Percentiles rank a stretch among this genome's conserved stretches.
These are phyloP conservation scores for Sialis fuliginosa DNA, from an alignment of 2,888 invertebrate genomes.

Conservation along the genomic window DNA sequence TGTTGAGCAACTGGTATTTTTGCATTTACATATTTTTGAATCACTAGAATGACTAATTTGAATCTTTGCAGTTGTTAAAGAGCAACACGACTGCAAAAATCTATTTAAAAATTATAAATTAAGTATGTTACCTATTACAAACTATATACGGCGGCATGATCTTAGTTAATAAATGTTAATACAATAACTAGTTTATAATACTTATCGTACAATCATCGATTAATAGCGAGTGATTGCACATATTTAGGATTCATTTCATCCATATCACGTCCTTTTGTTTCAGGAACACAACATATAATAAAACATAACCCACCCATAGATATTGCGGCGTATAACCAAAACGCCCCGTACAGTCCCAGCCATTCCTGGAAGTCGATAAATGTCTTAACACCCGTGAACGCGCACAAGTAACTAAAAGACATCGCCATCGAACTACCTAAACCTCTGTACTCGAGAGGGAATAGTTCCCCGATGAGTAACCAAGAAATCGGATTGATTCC, in stretches of 20 bases:
- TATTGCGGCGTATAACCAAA: constrained; percentile 74
- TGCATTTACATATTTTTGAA: too few species aligned
- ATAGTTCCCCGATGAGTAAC: constrained; percentile 66
- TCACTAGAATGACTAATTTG: too few species aligned
- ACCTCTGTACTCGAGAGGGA: constrained; percentile 70
- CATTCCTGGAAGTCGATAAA: constrained; percentile 66
- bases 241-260: constrained; percentile 71
- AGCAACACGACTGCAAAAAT: too few species aligned
- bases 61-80: too few species aligned
- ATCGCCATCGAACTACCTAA: constrained; percentile 75
- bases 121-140: too few species aligned
- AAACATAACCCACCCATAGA: constrained; percentile 69
- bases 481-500: constrained; percentile 81
- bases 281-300: constrained; percentile 72
- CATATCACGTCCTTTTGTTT: constrained; percentile 78
- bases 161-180: too few species aligned
- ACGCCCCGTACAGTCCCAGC: constrained; percentile 65
- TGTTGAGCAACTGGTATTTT: too few species aligned
- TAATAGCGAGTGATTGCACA: constrained; percentile 33
- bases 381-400: constrained; percentile 72
- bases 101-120: too few species aligned
- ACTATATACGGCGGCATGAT: too few species aligned
- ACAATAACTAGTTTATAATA: too few species aligned
- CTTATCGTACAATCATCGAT: constrained; percentile 4
- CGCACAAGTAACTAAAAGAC: constrained; percentile 71